Evolutionary conservation across 2,113 vertebrate genomes (phyloP).

Genomic region (Nyctereutes procyonoides): DNA sequence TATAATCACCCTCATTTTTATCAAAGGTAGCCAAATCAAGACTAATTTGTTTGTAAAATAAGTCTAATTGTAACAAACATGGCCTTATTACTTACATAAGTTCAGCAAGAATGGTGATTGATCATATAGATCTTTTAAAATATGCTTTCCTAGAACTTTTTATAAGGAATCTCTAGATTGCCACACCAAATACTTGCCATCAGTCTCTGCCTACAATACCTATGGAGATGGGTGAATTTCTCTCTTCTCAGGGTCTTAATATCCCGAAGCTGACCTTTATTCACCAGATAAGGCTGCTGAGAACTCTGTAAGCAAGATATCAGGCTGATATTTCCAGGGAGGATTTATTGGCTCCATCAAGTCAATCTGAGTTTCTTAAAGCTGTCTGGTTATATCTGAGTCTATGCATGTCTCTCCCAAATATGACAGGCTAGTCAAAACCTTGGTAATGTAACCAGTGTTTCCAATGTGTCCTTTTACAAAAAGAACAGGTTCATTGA

Average conservation of each 20-base stretch:
- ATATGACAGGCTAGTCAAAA: neutral
- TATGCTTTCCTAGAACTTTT: neutral
- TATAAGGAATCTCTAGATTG: neutral
- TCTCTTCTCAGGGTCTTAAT: neutral
- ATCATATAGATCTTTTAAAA: neutral
- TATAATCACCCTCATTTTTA: neutral
- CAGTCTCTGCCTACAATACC: neutral
- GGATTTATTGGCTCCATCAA: neutral
- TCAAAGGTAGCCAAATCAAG: neutral
- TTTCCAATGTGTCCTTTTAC: neutral
- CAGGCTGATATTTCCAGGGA: neutral
- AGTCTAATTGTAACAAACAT: neutral
- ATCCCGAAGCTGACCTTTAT: neutral
- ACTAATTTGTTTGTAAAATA: neutral
- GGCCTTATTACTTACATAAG: neutral
- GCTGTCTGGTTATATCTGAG: neutral
- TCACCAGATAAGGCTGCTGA: neutral
- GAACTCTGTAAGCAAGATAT: neutral
- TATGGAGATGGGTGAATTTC: neutral
- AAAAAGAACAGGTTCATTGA: neutral
- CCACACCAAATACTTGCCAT: neutral
- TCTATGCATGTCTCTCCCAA: neutral
- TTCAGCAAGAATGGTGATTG: neutral
- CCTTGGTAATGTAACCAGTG: neutral
- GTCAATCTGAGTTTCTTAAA: neutral